These are phyloP conservation scores for Boleophthalmus pectinirostris DNA, from an alignment of 2,113 vertebrate genomes.

Conservation along the genomic window DNA sequence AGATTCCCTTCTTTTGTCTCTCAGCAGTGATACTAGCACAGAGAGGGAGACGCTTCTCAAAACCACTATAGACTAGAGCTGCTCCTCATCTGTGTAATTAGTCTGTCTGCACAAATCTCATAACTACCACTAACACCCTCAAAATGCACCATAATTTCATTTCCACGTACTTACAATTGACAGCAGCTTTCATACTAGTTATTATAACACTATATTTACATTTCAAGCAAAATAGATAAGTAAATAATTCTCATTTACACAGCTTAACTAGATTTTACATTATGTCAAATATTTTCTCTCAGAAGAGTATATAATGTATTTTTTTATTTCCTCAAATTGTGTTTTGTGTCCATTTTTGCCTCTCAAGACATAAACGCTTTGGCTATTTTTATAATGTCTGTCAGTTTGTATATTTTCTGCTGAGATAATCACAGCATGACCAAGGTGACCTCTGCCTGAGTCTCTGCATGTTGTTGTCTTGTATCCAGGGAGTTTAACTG, in stretches of 20 bases:
- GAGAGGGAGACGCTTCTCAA: constrained; percentile 39
- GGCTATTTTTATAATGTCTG: not conserved
- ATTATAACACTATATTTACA: too few relatives aligned
- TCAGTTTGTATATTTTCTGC: not conserved
- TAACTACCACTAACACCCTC: not conserved
- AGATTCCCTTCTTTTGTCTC: constrained; percentile 74
- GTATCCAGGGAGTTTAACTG: constrained; percentile 7
- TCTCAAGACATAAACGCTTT: not conserved
- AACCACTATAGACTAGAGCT: constrained; percentile 15
- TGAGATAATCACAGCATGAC: not conserved
- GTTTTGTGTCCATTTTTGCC: not conserved
- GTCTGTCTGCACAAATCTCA: constrained; percentile 11
- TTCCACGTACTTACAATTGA: not conserved
- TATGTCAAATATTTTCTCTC: too few relatives aligned
- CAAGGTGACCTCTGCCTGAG: not conserved
- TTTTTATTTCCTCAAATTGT: too few relatives aligned
- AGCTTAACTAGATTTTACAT: too few relatives aligned
- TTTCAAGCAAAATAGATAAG: too few relatives aligned
- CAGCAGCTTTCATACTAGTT: too few relatives aligned
- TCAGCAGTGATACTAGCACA: constrained; percentile 43
- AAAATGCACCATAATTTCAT: not conserved
- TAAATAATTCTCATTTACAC: too few relatives aligned
- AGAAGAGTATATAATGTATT: too few relatives aligned
- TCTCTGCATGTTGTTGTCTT: not conserved
- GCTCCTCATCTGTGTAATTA: not conserved